These are phyloP conservation scores for Cerastis rubricosa DNA, from an alignment of 2,888 invertebrate genomes.

Conservation along the genomic window DNA sequence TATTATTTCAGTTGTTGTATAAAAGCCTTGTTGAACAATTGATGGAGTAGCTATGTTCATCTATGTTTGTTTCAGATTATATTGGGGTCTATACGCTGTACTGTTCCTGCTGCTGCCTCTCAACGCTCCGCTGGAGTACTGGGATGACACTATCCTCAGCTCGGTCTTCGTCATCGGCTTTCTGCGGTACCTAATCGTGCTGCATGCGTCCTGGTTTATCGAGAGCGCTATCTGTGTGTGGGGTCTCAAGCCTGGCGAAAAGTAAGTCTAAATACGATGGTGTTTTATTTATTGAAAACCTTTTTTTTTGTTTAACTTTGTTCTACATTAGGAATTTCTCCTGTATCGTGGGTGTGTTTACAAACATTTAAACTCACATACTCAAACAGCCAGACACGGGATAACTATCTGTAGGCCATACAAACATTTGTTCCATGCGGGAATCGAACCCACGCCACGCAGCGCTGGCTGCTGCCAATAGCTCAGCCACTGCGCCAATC, in stretches of 20 bases:
- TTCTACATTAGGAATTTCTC: no score
- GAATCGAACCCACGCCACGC: no score
- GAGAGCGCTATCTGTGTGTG: conserved; percentile 94
- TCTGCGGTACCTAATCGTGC: conserved; percentile 92
- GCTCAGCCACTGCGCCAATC: no score
- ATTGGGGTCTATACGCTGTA: conserved; percentile 92
- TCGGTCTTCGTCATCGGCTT: conserved; percentile 93
- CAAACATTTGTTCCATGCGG: no score
- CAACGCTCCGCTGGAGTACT: conserved; percentile 95
- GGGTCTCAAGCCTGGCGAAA: conserved; percentile 93
- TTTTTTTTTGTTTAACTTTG: no score
- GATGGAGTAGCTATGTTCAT: neutral
- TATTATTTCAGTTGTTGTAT: neutral
- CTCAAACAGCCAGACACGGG: no score
- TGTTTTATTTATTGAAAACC: no score
- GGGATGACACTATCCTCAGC: conserved; percentile 92
- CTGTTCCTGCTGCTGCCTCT: conserved; percentile 93
- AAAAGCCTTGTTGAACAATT: neutral
- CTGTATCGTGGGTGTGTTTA: no score
- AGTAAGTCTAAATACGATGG: conserved; percentile 87
- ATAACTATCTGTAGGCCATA: no score
- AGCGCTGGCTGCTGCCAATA: no score
- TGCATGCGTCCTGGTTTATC: conserved; percentile 93
- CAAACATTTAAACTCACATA: no score
- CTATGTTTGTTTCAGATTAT: conserved; percentile 90